Conservation (phyloP, 64 coral and sea anemone genomes). For the Actinia tenebrosa region DNA sequence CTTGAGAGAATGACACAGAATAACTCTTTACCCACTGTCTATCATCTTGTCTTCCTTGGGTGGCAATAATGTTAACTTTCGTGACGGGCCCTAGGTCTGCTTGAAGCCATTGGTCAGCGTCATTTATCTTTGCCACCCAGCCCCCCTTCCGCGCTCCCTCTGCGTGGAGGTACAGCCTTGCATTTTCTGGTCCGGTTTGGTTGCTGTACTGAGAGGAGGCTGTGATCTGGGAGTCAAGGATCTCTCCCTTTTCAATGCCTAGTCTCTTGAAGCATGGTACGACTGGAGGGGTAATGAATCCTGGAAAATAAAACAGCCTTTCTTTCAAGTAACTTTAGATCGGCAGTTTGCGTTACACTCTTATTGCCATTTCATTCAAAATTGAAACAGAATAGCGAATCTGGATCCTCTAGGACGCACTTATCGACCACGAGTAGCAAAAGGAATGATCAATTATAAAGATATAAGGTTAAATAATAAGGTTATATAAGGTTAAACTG, state of each 20-base stretch:
- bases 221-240: constrained; percentile 27
- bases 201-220: constrained; percentile 40
- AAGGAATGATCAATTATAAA: too few relatives aligned
- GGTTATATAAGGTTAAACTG: too few relatives aligned
- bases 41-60: constrained; percentile 39
- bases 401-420: too few relatives aligned
- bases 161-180: constrained; percentile 25
- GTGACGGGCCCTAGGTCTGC: constrained; percentile 26
- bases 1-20: constrained; percentile 14
- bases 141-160: constrained; percentile 17
- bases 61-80: constrained; percentile 24
- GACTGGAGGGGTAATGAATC: neutral
- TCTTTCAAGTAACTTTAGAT: too few relatives aligned
- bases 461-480: too few relatives aligned
- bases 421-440: too few relatives aligned
- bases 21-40: constrained; percentile 38
- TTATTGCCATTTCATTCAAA: too few relatives aligned
- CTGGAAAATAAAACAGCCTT: neutral
- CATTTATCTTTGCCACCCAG: constrained; percentile 15
- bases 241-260: constrained; percentile 35
- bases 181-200: constrained; percentile 24
- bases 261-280: constrained; percentile 16
- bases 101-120: constrained; percentile 40
- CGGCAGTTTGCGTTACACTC: too few relatives aligned
- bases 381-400: too few relatives aligned